Evolutionary conservation across 2,888 invertebrate genomes (phyloP).

Genomic region (Himalopsyche anomala): DNA sequence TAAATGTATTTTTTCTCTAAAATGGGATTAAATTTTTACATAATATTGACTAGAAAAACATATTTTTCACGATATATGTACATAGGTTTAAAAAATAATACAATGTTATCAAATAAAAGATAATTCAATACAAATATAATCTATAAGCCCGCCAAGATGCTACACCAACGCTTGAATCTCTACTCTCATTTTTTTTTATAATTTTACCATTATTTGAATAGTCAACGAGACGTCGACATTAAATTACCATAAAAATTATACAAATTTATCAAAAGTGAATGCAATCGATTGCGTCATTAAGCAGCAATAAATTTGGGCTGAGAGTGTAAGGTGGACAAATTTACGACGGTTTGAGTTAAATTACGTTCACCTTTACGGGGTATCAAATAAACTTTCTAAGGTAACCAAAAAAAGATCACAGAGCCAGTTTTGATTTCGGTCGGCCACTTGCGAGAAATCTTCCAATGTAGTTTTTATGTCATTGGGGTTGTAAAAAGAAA

Average conservation of each 20-base stretch:
- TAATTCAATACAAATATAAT: too few relatives aligned
- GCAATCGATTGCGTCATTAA: background rate
- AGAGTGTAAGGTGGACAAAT: slow-evolving; percentile 15
- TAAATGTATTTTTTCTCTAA: too few relatives aligned
- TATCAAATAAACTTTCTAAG: slow-evolving; percentile 2
- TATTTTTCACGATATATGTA: too few relatives aligned
- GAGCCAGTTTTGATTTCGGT: slow-evolving; percentile 18
- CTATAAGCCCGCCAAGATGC: too few relatives aligned
- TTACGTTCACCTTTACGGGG: background rate
- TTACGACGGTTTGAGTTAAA: slow-evolving; percentile 34
- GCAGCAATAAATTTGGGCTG: background rate
- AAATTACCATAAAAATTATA: background rate
- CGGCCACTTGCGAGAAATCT: background rate
- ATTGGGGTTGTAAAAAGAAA: background rate
- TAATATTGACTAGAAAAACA: too few relatives aligned
- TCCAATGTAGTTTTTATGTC: slow-evolving; percentile 9
- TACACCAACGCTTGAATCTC: background rate
- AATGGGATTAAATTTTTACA: too few relatives aligned
- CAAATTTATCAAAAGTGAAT: background rate
- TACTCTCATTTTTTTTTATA: too few relatives aligned
- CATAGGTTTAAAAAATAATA: too few relatives aligned
- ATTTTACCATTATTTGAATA: background rate
- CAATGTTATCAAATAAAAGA: too few relatives aligned
- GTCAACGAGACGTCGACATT: background rate
- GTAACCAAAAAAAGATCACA: slow-evolving; percentile 22